A percentile compares a stretch with the other conserved stretches of the same genome.
Evolutionary conservation across 2,797 vertebrate genomes (phyloP).

Genomic region (Capromys pilorides): DNA sequence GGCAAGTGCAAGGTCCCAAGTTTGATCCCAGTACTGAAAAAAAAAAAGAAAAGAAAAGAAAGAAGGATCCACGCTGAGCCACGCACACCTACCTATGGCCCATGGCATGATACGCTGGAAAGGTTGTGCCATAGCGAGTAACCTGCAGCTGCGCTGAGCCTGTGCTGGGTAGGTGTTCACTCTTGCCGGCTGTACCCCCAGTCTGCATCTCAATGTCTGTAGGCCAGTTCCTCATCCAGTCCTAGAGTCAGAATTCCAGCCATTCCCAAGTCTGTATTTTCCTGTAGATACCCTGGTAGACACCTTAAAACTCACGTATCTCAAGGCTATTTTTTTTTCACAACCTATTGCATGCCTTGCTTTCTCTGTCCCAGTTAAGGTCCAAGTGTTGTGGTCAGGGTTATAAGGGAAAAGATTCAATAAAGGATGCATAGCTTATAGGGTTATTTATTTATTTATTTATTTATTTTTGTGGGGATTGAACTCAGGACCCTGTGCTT

Average conservation of each 20-base stretch:
- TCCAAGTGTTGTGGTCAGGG: background rate
- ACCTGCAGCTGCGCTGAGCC: background rate
- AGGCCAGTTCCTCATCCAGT: background rate
- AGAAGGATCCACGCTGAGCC: background rate
- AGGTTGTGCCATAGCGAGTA: background rate
- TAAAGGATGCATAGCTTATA: background rate
- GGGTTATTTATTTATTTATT: background rate
- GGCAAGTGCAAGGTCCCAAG: too few relatives aligned
- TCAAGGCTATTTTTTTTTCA: background rate
- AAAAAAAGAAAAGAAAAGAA: too few relatives aligned
- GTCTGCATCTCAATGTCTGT: background rate
- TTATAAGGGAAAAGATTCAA: background rate
- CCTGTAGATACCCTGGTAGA: background rate
- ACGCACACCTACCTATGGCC: background rate
- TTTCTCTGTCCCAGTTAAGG: background rate
- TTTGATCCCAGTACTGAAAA: too few relatives aligned
- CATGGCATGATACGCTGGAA: background rate
- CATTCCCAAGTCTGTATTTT: background rate
- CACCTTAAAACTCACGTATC: background rate
- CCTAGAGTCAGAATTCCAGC: background rate
- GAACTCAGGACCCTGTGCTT: too few relatives aligned
- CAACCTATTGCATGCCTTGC: background rate
- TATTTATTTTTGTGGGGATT: too few relatives aligned
- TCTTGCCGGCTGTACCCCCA: background rate
- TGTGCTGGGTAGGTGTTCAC: background rate